Percentiles rank a stretch among this genome's conserved stretches.
These are phyloP conservation scores for Lycocorax pyrrhopterus DNA, from an alignment of 2,113 vertebrate genomes.

Conservation along the genomic window DNA sequence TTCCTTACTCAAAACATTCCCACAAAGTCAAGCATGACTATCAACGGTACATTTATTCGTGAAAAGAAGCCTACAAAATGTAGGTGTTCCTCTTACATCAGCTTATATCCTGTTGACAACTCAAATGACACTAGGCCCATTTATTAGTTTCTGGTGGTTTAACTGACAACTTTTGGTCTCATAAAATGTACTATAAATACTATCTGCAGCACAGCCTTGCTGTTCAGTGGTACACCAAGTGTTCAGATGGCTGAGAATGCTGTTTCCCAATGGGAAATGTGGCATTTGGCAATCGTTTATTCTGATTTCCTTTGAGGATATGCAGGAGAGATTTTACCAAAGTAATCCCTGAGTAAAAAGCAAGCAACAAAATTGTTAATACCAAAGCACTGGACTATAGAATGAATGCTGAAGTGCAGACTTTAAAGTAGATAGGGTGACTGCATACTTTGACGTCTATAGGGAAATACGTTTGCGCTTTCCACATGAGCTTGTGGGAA, in stretches of 20 bases:
- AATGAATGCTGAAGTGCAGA: not conserved
- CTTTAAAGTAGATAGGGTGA: not conserved
- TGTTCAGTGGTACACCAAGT: conserved; percentile 21
- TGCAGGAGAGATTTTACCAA: conserved; percentile 11
- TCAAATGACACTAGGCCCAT: conserved; percentile 53
- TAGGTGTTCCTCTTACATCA: conserved; percentile 62
- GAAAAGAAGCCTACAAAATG: conserved; percentile 32
- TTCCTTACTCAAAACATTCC: conserved; percentile 49
- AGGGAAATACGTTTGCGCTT: conserved; percentile 18
- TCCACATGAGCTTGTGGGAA: not conserved
- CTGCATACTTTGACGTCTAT: not conserved
- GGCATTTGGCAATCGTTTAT: not conserved
- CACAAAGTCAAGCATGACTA: not conserved
- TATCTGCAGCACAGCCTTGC: conserved; percentile 1
- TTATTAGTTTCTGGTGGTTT: conserved; percentile 69
- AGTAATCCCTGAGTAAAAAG: not conserved
- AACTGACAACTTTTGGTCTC: conserved; percentile 66
- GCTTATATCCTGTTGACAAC: conserved; percentile 67
- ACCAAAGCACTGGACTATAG: not conserved
- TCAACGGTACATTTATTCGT: not conserved
- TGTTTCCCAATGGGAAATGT: conserved; percentile 55
- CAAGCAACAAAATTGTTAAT: not conserved
- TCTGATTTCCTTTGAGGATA: conserved; percentile 31
- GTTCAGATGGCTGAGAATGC: conserved; percentile 38
- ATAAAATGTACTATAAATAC: conserved; percentile 65